Percentiles rank a stretch among this genome's conserved stretches.
phyloP scores from a whole-genome alignment of 2,113 vertebrate genomes.

The Archocentrus centrarchus region DNA sequence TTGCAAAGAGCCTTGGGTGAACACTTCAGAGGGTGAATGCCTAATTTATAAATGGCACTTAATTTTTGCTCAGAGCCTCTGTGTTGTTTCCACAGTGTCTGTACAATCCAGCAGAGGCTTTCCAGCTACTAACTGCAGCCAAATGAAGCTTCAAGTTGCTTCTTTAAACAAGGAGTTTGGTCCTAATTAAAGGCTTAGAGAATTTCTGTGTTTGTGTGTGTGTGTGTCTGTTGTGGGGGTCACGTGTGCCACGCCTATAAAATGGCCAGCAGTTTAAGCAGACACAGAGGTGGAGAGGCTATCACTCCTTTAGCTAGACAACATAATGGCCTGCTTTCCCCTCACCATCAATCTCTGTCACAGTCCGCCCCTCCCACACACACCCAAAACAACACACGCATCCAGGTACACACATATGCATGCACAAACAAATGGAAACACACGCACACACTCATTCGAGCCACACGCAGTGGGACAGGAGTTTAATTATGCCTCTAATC shows the following conservation, averaged over 20 bases:
- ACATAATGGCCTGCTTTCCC: constrained; percentile 72
- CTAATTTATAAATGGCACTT: constrained; percentile 55
- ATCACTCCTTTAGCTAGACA: constrained; percentile 69
- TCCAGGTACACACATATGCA: constrained; percentile 17
- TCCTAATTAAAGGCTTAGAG: constrained; percentile 27
- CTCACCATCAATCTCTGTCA: constrained; percentile 78
- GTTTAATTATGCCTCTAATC: constrained; percentile 79
- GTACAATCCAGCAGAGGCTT: constrained; percentile 26
- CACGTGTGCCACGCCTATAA: constrained; percentile 59
- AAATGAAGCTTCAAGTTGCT: constrained; percentile 9
- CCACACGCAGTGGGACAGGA: constrained; percentile 57
- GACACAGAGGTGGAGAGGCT: constrained; percentile 73
- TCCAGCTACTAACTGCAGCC: neutral
- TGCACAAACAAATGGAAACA: constrained; percentile 32
- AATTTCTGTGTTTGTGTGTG: neutral
- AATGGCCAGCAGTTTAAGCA: constrained; percentile 59
- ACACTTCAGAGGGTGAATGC: constrained; percentile 23
- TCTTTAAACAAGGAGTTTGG: constrained; percentile 18
- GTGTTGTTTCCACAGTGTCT: constrained; percentile 24
- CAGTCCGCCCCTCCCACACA: constrained; percentile 57
- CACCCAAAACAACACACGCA: constrained; percentile 44
- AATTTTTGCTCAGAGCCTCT: constrained; percentile 25
- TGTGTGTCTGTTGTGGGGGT: constrained; percentile 33
- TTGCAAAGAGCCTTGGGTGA: constrained; percentile 23
- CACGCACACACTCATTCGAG: constrained; percentile 18